Base-by-base conservation (phyloP, 2,797 vertebrate species). In the Poecilia gillii region DNA sequence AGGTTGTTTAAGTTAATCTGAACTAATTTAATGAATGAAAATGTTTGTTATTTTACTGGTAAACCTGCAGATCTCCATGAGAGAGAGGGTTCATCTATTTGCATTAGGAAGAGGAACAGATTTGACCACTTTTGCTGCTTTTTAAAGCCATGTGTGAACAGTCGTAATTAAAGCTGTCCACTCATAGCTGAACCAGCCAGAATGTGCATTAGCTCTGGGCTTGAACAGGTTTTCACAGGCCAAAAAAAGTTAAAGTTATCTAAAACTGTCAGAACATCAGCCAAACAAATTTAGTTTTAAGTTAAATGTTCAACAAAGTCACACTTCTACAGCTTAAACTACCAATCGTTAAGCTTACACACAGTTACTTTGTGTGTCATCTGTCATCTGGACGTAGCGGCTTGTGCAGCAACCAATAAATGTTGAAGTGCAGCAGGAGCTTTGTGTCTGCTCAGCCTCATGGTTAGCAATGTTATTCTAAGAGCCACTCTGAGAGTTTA, bases 401-500 rank as follows among this genome's bases (percentile, higher is more conserved):
- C 25, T 12, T 66, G 62, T 66, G 20, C 23, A 79, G 72, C 43
- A 46, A 59, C 74, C 62, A 53, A 82, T 49, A 79, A 78, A 66
- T 76, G 51, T 82, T 78, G 62, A 78, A 77, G 51, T 75, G 55
- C 72, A 83, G 82, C 72, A 64, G 14, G 64, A 68, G 18, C 36
- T 25, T 25, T 41, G 36, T 41, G 74, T 68, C 47, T 57, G 57
- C 66, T 75, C 75, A 39, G 76, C 73, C 76, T 78, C 59, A 13
- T 28, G 45, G 74, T 77, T 72, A 66, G 78, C 74, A 75, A 75
- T 57, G 78, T 82, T 77, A 85, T 86, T 80, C 77, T 86, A 88
- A 90, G 51, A 70, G n/a, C 9, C 28, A 18, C 74, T 76, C 73
- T 18, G 36, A 45, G 66, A 72, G 73, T 80, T 78, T 81, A 80